These are phyloP conservation scores for Poeciliopsis occidentalis DNA, from an alignment of 2,113 vertebrate species.

Conservation along the genomic window DNA sequence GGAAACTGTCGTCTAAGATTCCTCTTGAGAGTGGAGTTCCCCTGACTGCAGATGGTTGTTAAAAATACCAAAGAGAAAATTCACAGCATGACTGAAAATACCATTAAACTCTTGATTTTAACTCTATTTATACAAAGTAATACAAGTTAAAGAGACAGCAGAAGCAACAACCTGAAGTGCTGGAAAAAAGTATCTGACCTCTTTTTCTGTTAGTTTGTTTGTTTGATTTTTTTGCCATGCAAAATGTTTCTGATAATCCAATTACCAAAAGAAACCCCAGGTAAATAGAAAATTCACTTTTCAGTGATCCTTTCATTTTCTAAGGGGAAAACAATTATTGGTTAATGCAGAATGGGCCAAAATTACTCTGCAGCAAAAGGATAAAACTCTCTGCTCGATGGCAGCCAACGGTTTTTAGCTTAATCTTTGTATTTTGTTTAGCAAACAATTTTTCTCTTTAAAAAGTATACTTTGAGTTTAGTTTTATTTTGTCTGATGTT, in stretches of 20 bases:
- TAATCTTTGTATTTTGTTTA: too few species aligned
- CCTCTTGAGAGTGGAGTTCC: background rate
- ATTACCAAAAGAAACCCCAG: background rate
- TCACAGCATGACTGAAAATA: background rate
- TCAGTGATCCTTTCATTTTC: too few species aligned
- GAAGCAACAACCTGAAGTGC: background rate
- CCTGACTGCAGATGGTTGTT: background rate
- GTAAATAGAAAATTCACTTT: too few species aligned
- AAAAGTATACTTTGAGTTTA: too few species aligned
- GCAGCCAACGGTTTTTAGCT: too few species aligned
- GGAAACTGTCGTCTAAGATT: background rate
- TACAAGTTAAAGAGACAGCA: background rate
- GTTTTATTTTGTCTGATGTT: too few species aligned
- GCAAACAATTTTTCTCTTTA: too few species aligned
- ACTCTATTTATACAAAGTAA: background rate
- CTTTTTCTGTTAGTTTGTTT: background rate
- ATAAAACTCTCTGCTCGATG: too few species aligned
- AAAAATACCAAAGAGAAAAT: background rate
- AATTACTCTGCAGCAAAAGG: too few species aligned
- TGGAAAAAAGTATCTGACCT: background rate
- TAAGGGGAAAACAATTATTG: too few species aligned
- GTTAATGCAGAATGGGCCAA: too few species aligned
- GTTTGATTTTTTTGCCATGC: background rate
- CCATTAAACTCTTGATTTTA: background rate
- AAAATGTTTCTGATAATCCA: background rate